A percentile compares a stretch with the other conserved stretches of the same genome.
phyloP scores from a whole-genome alignment of 2,797 vertebrate species.

The Hapalemur alaotrensis region DNA sequence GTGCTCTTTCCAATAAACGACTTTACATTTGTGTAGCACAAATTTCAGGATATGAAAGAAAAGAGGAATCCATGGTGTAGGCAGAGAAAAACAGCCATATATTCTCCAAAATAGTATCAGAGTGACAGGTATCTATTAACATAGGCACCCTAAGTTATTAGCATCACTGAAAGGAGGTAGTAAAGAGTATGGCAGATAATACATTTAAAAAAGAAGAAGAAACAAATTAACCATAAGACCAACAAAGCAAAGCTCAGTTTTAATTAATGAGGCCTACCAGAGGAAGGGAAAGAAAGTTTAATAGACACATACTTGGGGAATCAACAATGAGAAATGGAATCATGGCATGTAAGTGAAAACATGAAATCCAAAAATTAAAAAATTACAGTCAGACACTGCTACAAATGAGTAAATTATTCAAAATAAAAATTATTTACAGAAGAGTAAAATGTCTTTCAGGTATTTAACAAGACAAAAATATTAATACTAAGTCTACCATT shows the following conservation, averaged over 20 bases:
- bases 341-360: neutral
- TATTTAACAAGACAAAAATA: neutral
- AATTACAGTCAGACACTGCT: neutral
- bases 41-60: neutral
- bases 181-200: neutral
- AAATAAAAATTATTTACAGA: neutral
- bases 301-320: neutral
- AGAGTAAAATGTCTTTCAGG: conserved; percentile 11
- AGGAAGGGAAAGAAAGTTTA: neutral
- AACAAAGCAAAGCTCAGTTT: conserved; percentile 33
- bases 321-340: conserved; percentile 31
- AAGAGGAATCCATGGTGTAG: neutral
- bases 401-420: neutral
- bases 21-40: neutral
- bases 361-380: neutral
- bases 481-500: neutral
- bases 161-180: neutral
- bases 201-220: neutral
- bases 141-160: neutral
- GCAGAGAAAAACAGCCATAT: neutral
- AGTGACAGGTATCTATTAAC: neutral
- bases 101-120: neutral
- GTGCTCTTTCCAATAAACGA: neutral
- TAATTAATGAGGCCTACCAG: neutral
- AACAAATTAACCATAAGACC: neutral